These are phyloP conservation scores for Lithophane socia DNA, from an alignment of 2,888 invertebrate species.

Conservation along the genomic window DNA sequence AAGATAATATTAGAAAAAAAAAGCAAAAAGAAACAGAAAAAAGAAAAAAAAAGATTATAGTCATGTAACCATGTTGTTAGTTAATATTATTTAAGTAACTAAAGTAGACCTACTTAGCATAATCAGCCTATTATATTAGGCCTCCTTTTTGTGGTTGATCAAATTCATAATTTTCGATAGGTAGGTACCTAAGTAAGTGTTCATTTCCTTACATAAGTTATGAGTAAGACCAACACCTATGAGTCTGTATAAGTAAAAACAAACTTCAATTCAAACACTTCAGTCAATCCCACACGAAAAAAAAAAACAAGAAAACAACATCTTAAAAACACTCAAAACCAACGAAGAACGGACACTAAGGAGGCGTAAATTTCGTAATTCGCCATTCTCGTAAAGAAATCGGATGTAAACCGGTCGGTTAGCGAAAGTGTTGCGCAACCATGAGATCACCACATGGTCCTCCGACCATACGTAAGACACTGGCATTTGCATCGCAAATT, in stretches of 20 bases:
- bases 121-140: not conserved
- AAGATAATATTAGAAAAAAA: too few species aligned
- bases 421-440: constrained; percentile 65
- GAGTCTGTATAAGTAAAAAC: not conserved
- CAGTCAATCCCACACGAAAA: not conserved
- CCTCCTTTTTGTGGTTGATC: not conserved
- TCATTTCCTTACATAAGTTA: not conserved
- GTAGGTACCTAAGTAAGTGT: not conserved
- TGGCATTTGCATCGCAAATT: constrained; percentile 46
- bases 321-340: constrained; percentile 18
- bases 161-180: not conserved
- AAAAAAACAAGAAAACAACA: not conserved
- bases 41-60: too few species aligned
- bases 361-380: constrained; percentile 67
- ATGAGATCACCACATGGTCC: constrained; percentile 59
- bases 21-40: too few species aligned
- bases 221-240: not conserved
- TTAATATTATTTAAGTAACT: not conserved
- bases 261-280: not conserved
- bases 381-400: constrained; percentile 60
- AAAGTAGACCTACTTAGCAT: not conserved
- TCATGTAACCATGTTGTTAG: not conserved
- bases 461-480: constrained; percentile 34
- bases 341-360: constrained; percentile 20
- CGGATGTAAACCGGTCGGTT: constrained; percentile 58